Conservation (phyloP, 2,113 vertebrate genomes). For the Ptilorrhoa leucosticta region DNA sequence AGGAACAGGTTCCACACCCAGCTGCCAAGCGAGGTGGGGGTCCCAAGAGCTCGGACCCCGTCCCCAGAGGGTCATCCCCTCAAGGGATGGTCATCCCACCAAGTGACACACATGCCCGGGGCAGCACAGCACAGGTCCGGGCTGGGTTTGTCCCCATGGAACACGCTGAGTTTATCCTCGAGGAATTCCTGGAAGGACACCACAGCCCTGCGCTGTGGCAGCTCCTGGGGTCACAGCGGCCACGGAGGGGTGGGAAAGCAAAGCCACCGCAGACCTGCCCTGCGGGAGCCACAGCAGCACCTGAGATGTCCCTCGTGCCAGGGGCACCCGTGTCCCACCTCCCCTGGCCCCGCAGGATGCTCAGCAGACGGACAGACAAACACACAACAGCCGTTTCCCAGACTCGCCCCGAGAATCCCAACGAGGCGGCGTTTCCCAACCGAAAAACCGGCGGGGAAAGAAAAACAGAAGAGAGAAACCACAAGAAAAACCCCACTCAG, state of each 20-base stretch:
- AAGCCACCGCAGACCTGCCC: neutral
- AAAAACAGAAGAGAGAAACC: conserved; percentile 26
- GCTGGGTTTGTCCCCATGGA: neutral
- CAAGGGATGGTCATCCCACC: too few relatives aligned
- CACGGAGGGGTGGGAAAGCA: neutral
- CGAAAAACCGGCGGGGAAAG: neutral
- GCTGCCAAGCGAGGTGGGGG: neutral
- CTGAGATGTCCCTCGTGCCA: neutral
- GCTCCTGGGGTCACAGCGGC: fast-evolving
- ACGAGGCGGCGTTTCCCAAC: neutral
- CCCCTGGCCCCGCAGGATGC: neutral
- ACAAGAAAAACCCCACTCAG: conserved; percentile 50
- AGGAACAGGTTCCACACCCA: neutral
- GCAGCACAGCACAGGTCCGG: neutral
- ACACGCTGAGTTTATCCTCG: fast-evolving
- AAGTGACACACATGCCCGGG: fast-evolving
- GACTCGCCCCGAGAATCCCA: neutral
- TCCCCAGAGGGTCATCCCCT: fast-evolving
- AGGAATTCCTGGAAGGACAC: neutral
- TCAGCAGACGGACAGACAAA: neutral
- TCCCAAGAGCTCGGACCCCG: neutral
- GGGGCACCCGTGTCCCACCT: fast-evolving
- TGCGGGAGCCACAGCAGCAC: neutral
- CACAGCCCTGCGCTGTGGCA: neutral
- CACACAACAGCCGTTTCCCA: neutral